A percentile compares a stretch with the other conserved stretches of the same genome.
phyloP scores from a whole-genome alignment of 2,888 invertebrate genomes.

The Acholoe squamosa region DNA sequence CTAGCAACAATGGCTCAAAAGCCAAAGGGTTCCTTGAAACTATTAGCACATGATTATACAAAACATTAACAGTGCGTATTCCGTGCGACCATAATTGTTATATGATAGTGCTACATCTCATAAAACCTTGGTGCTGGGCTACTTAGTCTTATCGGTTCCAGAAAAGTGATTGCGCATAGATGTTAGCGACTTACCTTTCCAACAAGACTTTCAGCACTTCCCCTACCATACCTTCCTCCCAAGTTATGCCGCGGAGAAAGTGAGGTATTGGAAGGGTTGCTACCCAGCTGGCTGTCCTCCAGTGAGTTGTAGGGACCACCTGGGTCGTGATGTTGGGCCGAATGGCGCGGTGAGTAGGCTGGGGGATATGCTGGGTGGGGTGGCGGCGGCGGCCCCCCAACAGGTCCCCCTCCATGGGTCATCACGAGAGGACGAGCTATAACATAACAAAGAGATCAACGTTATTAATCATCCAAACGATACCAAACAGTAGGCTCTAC shows the following conservation, averaged over 20 bases:
- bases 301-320: conserved; percentile 72
- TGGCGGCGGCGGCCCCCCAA: conserved; percentile 44
- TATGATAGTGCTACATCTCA: too few relatives aligned
- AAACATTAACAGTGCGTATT: too few relatives aligned
- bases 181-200: conserved; percentile 88
- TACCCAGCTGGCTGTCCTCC: conserved; percentile 70
- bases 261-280: conserved; percentile 58
- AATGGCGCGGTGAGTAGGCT: conserved; percentile 42
- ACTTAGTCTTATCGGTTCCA: too few relatives aligned
- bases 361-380: conserved; percentile 26
- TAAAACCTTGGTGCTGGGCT: too few relatives aligned
- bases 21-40: too few relatives aligned
- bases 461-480: too few relatives aligned
- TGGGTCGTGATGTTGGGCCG: conserved; percentile 70
- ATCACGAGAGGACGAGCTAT: conserved; percentile 69
- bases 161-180: too few relatives aligned
- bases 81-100: too few relatives aligned
- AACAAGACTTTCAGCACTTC: conserved; percentile 97
- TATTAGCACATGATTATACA: too few relatives aligned
- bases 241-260: conserved; percentile 51
- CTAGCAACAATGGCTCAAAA: too few relatives aligned
- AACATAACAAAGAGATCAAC: background rate
- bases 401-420: conserved; percentile 61
- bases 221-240: conserved; percentile 80
- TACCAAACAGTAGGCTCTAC: too few relatives aligned